Evolutionary conservation across 2,888 invertebrate genomes (phyloP), one percentile per base, ranked within the genome.

Genomic region (Helleia helle): DNA sequence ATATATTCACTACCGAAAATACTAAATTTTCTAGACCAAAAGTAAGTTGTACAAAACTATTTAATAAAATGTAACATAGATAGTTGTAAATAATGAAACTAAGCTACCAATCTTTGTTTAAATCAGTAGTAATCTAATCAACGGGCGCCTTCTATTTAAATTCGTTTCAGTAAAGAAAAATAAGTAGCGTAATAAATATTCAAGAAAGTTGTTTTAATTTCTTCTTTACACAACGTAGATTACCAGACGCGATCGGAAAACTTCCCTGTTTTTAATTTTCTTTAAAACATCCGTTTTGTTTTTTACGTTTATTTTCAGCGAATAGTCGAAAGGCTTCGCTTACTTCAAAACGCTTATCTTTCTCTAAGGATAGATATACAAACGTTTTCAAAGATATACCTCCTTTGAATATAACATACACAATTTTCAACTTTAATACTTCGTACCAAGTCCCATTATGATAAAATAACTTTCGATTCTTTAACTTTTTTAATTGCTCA

Each of bases 201-300:
- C 76, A 65, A 67, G 75, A 73, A 79, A 81, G 79, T 83, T 79
- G 75, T 77, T 81, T 81, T 80, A 81, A 83, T 83, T 83, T 83
- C 79, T 77, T 76, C 71, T 76, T 79, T 77, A 75, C 73, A 80
- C 75, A 80, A 63, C 74, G 71, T 65, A 76, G 79, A 81, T 81
- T 77, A 73, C 68, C 69, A 62, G 73, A 72, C 75, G 68, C 79
- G 71, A 81, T 81, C 73, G 75, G 72, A 62, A 68, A 80, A 80
- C 77, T 83, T 83, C 73, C 79, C 67, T 76, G 74, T 81, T 80
- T 83, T 84, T 80, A 81, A 83, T 83, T 84, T 84, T 81, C 79
- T 83, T 83, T 76, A 81, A 79, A 79, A 83, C 79, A 77, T 76
- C 64, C 68, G 70, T 68, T 83, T 72, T 44, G 40, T 72, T 79